A percentile compares a stretch with the other conserved stretches of the same genome.
Evolutionary conservation across 2,797 vertebrate genomes (phyloP).

Genomic region (Nannoperca australis): DNA sequence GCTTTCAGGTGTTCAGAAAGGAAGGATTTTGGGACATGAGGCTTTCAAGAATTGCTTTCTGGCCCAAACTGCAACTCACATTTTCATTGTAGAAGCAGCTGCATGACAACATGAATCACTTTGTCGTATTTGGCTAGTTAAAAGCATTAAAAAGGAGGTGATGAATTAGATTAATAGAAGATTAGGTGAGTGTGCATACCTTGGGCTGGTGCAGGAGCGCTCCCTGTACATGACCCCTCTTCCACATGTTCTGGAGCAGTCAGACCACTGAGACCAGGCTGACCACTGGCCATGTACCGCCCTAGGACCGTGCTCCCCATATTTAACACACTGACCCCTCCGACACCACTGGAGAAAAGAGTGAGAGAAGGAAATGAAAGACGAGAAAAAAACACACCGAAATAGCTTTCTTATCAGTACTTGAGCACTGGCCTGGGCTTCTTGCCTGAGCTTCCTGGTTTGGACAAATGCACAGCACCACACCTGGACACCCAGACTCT

Average conservation of each 20-base stretch:
- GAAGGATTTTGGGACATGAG: constrained; percentile 46
- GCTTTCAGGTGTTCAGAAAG: constrained; percentile 72
- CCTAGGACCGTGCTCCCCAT: constrained; percentile 92
- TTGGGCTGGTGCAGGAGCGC: constrained; percentile 93
- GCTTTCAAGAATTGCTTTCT: constrained; percentile 60
- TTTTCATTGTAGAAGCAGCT: constrained; percentile 39
- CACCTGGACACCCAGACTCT: constrained; percentile 70
- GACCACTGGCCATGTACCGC: constrained; percentile 96
- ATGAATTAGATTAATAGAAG: constrained; percentile 42
- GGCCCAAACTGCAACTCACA: constrained; percentile 36
- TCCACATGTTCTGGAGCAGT: constrained; percentile 94
- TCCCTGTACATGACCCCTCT: constrained; percentile 92
- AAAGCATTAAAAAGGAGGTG: constrained; percentile 36
- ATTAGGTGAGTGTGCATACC: constrained; percentile 81
- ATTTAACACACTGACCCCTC: constrained; percentile 93
- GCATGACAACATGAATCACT: constrained; percentile 59
- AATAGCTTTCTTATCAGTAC: constrained; percentile 53
- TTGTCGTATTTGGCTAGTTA: constrained; percentile 52
- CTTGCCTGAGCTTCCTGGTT: constrained; percentile 55
- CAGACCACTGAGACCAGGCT: constrained; percentile 92
- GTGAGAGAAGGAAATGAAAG: constrained; percentile 29
- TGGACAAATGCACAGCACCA: constrained; percentile 72
- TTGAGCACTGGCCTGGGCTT: constrained; percentile 25
- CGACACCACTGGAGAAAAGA: constrained; percentile 92
- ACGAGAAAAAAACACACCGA: constrained; percentile 23